A percentile compares a stretch with the other conserved stretches of the same genome.
Evolutionary conservation across 2,113 vertebrate genomes (phyloP).

Genomic region (Orycteropus afer): DNA sequence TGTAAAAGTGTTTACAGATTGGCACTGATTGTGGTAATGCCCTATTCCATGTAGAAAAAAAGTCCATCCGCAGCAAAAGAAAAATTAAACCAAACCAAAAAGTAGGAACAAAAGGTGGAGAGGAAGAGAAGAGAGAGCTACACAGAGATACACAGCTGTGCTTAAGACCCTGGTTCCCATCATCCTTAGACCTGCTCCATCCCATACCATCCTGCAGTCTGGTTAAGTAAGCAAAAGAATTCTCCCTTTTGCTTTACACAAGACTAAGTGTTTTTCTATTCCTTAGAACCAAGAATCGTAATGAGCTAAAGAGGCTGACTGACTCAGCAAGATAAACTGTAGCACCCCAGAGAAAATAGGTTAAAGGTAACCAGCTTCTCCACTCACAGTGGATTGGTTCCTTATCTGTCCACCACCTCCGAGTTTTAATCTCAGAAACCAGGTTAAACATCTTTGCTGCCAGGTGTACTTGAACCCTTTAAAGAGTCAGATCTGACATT

Average conservation of each 20-base stretch:
- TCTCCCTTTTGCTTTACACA: neutral
- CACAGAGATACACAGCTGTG: neutral
- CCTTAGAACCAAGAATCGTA: constrained; percentile 1
- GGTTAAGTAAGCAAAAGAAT: neutral
- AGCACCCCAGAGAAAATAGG: neutral
- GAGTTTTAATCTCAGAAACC: constrained; percentile 49
- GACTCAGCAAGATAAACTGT: neutral
- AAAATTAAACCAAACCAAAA: neutral
- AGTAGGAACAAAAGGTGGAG: neutral
- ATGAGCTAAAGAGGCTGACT: neutral
- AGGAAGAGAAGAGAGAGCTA: neutral
- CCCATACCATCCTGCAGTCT: neutral
- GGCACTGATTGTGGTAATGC: neutral
- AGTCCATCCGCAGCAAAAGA: neutral
- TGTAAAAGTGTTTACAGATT: neutral
- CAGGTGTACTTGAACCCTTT: constrained; percentile 23
- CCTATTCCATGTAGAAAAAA: neutral
- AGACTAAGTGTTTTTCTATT: neutral
- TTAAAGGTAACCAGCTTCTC: constrained; percentile 36
- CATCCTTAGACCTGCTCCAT: neutral
- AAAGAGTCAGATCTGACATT: neutral
- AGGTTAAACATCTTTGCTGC: constrained; percentile 68
- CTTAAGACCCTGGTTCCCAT: neutral
- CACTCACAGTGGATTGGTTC: neutral
- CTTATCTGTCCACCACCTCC: neutral